Percentiles rank a stretch among this genome's conserved stretches.
phyloP scores from a whole-genome alignment of 53 echinoderm and acorn worm genomes.

The Paracentrotus lividus region DNA sequence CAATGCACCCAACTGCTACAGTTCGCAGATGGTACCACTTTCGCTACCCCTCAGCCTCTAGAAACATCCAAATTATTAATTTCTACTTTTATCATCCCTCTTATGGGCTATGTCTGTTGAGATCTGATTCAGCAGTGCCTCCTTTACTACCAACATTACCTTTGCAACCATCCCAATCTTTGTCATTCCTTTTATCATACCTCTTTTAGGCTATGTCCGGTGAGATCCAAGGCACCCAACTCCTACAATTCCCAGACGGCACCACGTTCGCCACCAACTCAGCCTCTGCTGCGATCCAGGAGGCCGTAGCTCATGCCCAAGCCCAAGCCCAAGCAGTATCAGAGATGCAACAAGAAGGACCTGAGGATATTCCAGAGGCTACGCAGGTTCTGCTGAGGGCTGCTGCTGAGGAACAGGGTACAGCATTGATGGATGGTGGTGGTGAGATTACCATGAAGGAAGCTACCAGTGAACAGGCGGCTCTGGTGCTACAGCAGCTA shows the following conservation, averaged over 20 bases:
- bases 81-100: too few species aligned
- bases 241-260: slow-evolving; percentile 78
- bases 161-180: too few species aligned
- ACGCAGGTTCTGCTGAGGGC: slow-evolving; percentile 76
- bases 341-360: slow-evolving; percentile 45
- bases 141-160: background rate
- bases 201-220: slow-evolving; percentile 38
- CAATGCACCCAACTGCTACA: background rate
- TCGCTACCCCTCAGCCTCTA: too few species aligned
- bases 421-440: slow-evolving; percentile 14
- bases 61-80: too few species aligned
- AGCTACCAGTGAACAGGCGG: slow-evolving; percentile 94
- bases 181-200: too few species aligned
- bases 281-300: slow-evolving; percentile 84
- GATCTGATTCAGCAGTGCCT: too few species aligned
- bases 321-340: slow-evolving; percentile 61
- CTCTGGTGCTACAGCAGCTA: slow-evolving; percentile 88
- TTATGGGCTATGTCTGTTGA: too few species aligned
- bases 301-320: slow-evolving; percentile 79
- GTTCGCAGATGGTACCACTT: too few species aligned
- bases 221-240: slow-evolving; percentile 77
- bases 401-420: slow-evolving; percentile 47
- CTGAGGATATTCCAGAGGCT: slow-evolving; percentile 48
- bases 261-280: slow-evolving; percentile 79
- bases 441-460: slow-evolving; percentile 82